Conservation (phyloP, 2,797 vertebrate genomes). For the Garrulus glandarius region DNA sequence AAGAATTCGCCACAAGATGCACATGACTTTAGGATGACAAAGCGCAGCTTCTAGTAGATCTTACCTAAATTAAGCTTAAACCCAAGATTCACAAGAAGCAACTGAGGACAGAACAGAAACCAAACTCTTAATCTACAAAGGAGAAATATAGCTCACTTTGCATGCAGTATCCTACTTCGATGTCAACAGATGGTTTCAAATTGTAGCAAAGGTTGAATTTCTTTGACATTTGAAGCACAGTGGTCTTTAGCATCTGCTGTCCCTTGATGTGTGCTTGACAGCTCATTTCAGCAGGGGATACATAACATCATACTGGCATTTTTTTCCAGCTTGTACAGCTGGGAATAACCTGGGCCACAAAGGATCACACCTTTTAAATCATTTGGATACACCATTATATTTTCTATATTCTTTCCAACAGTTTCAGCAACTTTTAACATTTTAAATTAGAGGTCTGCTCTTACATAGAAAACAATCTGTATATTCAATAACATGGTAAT, state of each 20-base stretch:
- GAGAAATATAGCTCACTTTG: conserved; percentile 8
- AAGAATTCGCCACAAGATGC: neutral
- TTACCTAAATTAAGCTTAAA: conserved; percentile 5
- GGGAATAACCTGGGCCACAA: neutral
- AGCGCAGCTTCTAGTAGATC: neutral
- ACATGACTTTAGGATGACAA: neutral
- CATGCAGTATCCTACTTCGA: neutral
- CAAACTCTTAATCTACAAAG: neutral
- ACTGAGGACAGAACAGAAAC: neutral
- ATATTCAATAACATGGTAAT: neutral
- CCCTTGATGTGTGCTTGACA: conserved; percentile 54
- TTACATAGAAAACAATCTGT: neutral
- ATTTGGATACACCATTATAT: neutral
- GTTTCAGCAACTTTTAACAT: neutral
- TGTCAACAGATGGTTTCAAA: conserved; percentile 57
- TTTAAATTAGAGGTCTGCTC: neutral
- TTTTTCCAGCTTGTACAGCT: neutral
- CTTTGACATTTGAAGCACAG: conserved; percentile 59
- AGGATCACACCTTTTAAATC: neutral
- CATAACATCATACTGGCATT: neutral
- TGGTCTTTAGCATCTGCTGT: conserved; percentile 54
- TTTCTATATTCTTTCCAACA: neutral
- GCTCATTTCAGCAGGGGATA: conserved; percentile 37
- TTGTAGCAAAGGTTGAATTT: conserved; percentile 42
- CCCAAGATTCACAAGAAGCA: neutral